These are phyloP conservation scores for Brachylomia viminalis DNA, from an alignment of 2,888 invertebrate genomes.

Conservation along the genomic window DNA sequence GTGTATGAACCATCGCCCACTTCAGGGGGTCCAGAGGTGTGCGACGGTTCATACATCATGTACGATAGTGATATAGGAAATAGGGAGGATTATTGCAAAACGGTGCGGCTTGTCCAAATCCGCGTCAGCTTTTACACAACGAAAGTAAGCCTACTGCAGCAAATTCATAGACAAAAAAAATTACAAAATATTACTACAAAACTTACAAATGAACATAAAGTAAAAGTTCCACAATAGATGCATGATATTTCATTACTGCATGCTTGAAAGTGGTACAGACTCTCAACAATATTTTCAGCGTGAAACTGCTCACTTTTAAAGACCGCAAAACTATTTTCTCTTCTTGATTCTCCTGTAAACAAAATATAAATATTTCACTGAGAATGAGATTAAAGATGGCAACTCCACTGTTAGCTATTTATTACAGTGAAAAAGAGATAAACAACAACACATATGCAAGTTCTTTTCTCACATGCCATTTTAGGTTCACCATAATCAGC, in stretches of 20 bases:
- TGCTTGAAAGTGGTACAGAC: conserved; percentile 81
- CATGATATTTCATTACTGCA: conserved; percentile 70
- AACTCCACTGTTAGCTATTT: neutral
- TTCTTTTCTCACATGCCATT: neutral
- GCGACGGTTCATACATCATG: neutral
- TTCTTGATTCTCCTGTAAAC: conserved; percentile 79
- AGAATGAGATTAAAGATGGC: neutral
- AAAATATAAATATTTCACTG: neutral
- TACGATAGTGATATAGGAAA: neutral
- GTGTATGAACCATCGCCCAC: no score
- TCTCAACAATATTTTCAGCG: conserved; percentile 86
- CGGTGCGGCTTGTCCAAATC: neutral
- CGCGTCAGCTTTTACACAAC: neutral
- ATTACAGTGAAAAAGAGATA: neutral
- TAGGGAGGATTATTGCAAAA: neutral
- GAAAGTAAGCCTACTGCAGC: neutral
- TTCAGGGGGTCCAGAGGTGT: no score
- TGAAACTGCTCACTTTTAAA: conserved; percentile 87
- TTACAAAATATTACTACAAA: neutral
- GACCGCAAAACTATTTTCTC: conserved; percentile 82
- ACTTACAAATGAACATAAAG: conserved; percentile 80
- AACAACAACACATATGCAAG: neutral
- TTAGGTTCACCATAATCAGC: no score
- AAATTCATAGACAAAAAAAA: neutral
- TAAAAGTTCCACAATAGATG: conserved; percentile 75